phyloP scores from a whole-genome alignment of 2,797 vertebrate genomes.

The Sebastiscus albofasciatus region DNA sequence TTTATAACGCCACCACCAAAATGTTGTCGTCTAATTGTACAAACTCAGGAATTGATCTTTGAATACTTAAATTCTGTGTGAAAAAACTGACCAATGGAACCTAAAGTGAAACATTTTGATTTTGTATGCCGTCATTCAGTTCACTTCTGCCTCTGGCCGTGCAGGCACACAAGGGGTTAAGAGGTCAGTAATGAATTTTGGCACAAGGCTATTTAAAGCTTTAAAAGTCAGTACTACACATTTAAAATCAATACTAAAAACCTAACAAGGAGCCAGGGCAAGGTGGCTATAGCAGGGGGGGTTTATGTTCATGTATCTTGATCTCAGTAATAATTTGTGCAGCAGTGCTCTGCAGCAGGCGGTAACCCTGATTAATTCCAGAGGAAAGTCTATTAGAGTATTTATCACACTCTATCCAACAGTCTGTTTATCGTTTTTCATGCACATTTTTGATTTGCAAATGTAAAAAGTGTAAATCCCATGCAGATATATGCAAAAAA shows the following conservation, averaged over 20 bases:
- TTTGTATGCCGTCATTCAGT: background rate
- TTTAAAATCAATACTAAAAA: constrained; percentile 48
- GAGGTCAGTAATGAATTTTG: constrained; percentile 49
- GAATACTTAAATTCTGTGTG: background rate
- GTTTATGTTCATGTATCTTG: constrained; percentile 47
- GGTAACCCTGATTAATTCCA: constrained; percentile 14
- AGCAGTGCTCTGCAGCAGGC: constrained; percentile 6
- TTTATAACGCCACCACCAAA: background rate
- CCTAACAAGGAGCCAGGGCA: constrained; percentile 25
- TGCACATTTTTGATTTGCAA: background rate
- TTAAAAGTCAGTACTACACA: constrained; percentile 57
- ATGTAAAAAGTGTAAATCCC: background rate
- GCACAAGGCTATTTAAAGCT: constrained; percentile 52
- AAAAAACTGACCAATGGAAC: background rate
- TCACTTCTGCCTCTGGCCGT: background rate
- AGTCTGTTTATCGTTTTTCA: background rate
- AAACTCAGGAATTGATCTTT: background rate
- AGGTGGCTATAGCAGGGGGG: constrained; percentile 4
- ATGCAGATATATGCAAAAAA: background rate
- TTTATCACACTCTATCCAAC: background rate
- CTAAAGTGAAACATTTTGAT: background rate
- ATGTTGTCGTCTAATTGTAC: background rate
- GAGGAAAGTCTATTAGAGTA: background rate
- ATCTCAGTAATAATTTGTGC: constrained; percentile 50
- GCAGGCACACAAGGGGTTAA: constrained; percentile 7